Conservation (phyloP, 2,888 invertebrate species). For the Suillia variegata region DNA sequence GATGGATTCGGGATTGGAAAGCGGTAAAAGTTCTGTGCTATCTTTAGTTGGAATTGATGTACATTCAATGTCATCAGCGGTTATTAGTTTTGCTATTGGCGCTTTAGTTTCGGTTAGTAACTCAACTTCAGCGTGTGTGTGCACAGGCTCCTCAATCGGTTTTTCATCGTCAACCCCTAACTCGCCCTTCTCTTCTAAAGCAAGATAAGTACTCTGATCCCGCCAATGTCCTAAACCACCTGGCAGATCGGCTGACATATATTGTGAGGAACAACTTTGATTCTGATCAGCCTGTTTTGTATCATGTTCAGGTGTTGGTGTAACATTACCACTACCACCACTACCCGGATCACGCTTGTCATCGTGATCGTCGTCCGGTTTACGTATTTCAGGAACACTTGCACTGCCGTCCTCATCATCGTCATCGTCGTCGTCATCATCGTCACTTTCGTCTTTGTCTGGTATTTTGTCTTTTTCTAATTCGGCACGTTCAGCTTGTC, state of each 20-base stretch:
- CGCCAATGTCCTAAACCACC: slow-evolving; percentile 83
- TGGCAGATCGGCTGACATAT: slow-evolving; percentile 75
- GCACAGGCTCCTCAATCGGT: slow-evolving; percentile 8
- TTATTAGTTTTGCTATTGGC: slow-evolving; percentile 9
- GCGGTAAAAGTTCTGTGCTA: not conserved
- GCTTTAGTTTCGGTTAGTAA: slow-evolving; percentile 41
- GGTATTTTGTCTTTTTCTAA: slow-evolving; percentile 23
- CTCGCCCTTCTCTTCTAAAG: slow-evolving; percentile 64
- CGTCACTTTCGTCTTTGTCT: slow-evolving; percentile 62
- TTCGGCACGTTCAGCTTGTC: slow-evolving; percentile 23
- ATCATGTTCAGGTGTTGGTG: slow-evolving; percentile 48
- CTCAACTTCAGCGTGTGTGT: not conserved
- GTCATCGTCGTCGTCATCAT: slow-evolving; percentile 65
- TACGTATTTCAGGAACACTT: slow-evolving; percentile 51
- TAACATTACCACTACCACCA: slow-evolving; percentile 64
- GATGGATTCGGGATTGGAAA: no score
- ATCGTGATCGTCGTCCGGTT: slow-evolving; percentile 59
- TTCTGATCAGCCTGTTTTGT: slow-evolving; percentile 34
- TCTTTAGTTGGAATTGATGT: no score
- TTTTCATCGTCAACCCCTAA: slow-evolving; percentile 33
- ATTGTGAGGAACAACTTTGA: slow-evolving; percentile 65
- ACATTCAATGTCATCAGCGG: slow-evolving; percentile 19
- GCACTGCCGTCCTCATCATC: slow-evolving; percentile 56
- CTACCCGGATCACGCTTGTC: slow-evolving; percentile 69
- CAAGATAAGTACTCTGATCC: slow-evolving; percentile 79